Percentiles rank a stretch among this genome's conserved stretches.
These are phyloP conservation scores for Discoglossus pictus DNA, from an alignment of 2,797 vertebrate species.

Conservation along the genomic window DNA sequence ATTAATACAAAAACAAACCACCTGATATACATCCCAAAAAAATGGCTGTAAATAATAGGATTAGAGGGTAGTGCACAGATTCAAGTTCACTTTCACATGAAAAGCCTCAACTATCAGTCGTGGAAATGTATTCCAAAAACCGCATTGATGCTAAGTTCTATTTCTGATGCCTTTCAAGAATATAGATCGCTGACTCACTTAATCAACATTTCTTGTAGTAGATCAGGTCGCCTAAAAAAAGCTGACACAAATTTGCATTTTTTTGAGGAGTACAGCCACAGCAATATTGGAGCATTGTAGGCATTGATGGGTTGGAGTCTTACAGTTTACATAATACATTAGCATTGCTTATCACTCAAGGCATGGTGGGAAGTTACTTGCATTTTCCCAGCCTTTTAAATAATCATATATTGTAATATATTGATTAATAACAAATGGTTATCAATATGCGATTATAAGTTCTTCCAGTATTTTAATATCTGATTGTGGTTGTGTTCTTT, in stretches of 20 bases:
- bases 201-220: not conserved
- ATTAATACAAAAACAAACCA: too few relatives aligned
- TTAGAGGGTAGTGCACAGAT: slow-evolving; percentile 15
- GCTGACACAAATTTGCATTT: not conserved
- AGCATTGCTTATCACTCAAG: too few relatives aligned
- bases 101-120: slow-evolving; percentile 1
- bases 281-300: not conserved
- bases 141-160: slow-evolving; percentile 17
- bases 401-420: too few relatives aligned
- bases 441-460: too few relatives aligned
- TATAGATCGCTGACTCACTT: slow-evolving; percentile 21
- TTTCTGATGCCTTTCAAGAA: slow-evolving; percentile 31
- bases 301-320: too few relatives aligned
- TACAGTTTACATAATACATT: not conserved
- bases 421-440: too few relatives aligned
- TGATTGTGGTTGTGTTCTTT: slow-evolving; percentile 72
- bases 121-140: not conserved
- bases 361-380: too few relatives aligned
- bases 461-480: slow-evolving; percentile 26
- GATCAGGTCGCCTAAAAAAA: not conserved
- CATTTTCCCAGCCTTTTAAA: too few relatives aligned
- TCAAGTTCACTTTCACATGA: not conserved
- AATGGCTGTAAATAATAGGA: slow-evolving; percentile 34
- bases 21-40: too few relatives aligned
- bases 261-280: not conserved